Percentiles rank a stretch among this genome's conserved stretches.
These are phyloP conservation scores for Hyles euphorbiae DNA, from an alignment of 1,140 invertebrate genomes.

Conservation along the genomic window DNA sequence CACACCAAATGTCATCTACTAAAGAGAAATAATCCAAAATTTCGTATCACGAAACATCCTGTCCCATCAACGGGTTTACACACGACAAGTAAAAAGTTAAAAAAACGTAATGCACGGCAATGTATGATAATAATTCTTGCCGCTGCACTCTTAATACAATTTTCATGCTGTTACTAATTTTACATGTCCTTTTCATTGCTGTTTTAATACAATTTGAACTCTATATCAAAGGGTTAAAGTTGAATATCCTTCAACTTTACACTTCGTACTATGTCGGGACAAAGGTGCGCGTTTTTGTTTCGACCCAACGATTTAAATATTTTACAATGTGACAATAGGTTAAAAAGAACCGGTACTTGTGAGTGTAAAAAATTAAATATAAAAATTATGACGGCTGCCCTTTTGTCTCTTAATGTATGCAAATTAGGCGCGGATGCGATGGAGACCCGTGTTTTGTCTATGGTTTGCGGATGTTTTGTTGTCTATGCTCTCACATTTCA, in stretches of 20 bases:
- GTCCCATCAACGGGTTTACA: background rate
- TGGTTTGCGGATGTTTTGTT: conserved; percentile 2
- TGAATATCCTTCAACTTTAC: background rate
- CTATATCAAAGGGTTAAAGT: conserved; percentile 7
- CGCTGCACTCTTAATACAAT: conserved; percentile 33
- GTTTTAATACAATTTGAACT: conserved; percentile 11
- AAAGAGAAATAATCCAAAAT: too few species aligned
- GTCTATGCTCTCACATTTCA: too few species aligned
- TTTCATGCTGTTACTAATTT: conserved; percentile 56
- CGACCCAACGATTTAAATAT: conserved; percentile 67
- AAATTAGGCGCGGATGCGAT: conserved; percentile 46
- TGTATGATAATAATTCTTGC: too few species aligned
- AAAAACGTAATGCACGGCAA: too few species aligned
- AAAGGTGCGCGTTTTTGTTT: conserved; percentile 59
- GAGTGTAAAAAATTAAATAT: conserved; percentile 72
- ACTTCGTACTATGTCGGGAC: conserved; percentile 28
- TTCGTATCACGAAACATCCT: background rate
- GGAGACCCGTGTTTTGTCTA: conserved; percentile 16
- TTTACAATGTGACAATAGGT: conserved; percentile 67
- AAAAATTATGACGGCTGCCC: conserved; percentile 64
- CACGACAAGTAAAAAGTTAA: background rate
- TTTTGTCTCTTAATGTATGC: conserved; percentile 63
- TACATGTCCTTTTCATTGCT: conserved; percentile 19
- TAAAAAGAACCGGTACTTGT: conserved; percentile 66
- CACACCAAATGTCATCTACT: too few species aligned